phyloP scores from a whole-genome alignment of 2,888 invertebrate genomes.

The Meta bourneti region DNA sequence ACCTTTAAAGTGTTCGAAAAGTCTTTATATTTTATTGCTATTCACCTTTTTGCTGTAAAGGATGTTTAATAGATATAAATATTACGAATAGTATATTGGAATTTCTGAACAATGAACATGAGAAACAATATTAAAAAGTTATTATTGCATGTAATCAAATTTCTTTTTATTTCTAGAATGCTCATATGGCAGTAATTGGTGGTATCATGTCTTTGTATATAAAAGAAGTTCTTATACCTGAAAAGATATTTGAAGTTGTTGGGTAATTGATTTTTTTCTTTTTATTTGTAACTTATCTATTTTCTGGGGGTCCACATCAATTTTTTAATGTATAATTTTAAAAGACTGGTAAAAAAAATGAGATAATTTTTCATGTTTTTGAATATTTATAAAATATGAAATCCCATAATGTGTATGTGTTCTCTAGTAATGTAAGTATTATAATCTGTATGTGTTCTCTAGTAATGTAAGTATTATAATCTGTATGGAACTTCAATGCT shows the following conservation, averaged over 20 bases:
- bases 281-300: too few species aligned
- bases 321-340: not conserved
- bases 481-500: too few species aligned
- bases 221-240: conserved; percentile 93
- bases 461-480: too few species aligned
- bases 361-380: not conserved
- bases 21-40: too few species aligned
- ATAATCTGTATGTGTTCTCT: too few species aligned
- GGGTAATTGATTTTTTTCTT: conserved; percentile 81
- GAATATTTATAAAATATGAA: not conserved
- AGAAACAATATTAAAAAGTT: too few species aligned
- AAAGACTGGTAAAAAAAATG: not conserved
- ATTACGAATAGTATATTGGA: not conserved
- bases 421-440: too few species aligned
- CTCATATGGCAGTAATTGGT: conserved; percentile 97
- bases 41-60: not conserved
- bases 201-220: conserved; percentile 96
- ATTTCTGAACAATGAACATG: too few species aligned
- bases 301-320: too few species aligned
- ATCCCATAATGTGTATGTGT: too few species aligned
- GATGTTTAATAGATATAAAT: not conserved
- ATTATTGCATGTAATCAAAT: not conserved
- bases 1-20: too few species aligned
- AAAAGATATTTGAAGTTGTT: conserved; percentile 91
- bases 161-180: conserved; percentile 85